Evolutionary conservation across 37 sponge, comb jelly and placozoan genomes (phyloP), one percentile per base, ranked within the genome.

Genomic region (Oscarella lobularis): DNA sequence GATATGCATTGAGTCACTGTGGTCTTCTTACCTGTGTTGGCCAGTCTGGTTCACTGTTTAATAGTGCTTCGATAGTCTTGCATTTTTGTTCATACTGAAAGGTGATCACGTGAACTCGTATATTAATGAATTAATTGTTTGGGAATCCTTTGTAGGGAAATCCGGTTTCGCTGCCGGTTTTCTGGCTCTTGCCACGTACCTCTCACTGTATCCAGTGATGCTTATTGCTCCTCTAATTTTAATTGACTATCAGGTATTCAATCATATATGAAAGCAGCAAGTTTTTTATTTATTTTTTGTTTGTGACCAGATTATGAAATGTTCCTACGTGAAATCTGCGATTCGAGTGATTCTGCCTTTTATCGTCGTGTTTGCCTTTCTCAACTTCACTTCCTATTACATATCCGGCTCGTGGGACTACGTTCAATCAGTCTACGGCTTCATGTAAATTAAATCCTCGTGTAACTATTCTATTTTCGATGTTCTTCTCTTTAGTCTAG

Each of bases 181-280:
- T 5, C 74, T 87, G 31, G 84, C 86, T 0, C n/a, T 86, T 38
- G 79, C 89, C 55, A 40, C 78, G 41, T 90, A 97, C 75, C 82
- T 87, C 41, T 86, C 89, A 31, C 77, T 93, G 67, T 97, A 94
- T 65, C 91, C 99, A 6, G 73, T 88, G 36, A 83, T 90, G 75
- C 82, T 97, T 38, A 30, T 93, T 33, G 79, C 85, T 30, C 99
- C 99, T 29, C 65, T 93, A 2, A 2, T 82, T 9, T 39, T 93
- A 39, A 66, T 89, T 29, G 82, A 84, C 3, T 84, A 74, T 66
- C 66, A 84, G 80, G 88, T 87, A 60, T 39, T 75, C 40, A n/a
- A n/a, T n/a, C n/a, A n/a, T n/a, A n/a, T n/a, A n/a, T n/a, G n/a
- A n/a, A n/a, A n/a, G n/a, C n/a, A n/a, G n/a, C n/a, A n/a, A n/a